Conservation (phyloP, 2,888 invertebrate genomes). For the Unio pictorum region DNA sequence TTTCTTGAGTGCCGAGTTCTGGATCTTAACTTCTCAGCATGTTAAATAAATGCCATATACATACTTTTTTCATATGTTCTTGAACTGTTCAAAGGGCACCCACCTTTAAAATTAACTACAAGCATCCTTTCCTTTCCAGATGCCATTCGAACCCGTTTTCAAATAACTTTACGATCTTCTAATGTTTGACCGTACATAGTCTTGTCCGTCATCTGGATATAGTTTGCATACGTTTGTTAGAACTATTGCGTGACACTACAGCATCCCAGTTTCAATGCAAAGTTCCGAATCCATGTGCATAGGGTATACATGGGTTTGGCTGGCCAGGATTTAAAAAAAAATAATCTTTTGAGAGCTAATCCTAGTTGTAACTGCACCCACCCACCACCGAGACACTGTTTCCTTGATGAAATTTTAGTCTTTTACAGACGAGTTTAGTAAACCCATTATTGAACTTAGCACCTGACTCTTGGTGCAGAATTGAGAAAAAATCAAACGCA, state of each 20-base stretch:
- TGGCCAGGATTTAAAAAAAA: too few relatives aligned
- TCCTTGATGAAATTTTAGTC: too few relatives aligned
- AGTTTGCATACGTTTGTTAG: conserved; percentile 19
- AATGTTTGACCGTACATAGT: conserved; percentile 5
- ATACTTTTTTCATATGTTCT: conserved; percentile 67
- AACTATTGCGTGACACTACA: conserved; percentile 9
- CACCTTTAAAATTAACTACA: conserved; percentile 13
- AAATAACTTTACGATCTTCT: conserved; percentile 8
- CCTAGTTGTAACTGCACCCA: too few relatives aligned
- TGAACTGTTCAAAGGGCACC: conserved; percentile 28
- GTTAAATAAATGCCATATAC: conserved; percentile 33
- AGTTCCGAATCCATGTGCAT: conserved; percentile 22
- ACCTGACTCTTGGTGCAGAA: too few relatives aligned
- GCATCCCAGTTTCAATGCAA: conserved; percentile 16
- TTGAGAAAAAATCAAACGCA: too few relatives aligned
- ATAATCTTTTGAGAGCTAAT: too few relatives aligned
- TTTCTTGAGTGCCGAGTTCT: conserved; percentile 7
- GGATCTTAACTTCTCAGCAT: conserved; percentile 13
- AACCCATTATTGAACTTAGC: too few relatives aligned
- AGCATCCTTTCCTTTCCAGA: conserved; percentile 29
- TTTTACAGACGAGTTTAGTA: too few relatives aligned
- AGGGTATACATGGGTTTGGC: background rate
- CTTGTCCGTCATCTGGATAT: conserved; percentile 8
- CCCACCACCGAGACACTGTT: too few relatives aligned
- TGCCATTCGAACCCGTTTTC: conserved; percentile 18